Base-by-base conservation (phyloP, 1,140 invertebrate species). In the Drepana arcuata region DNA sequence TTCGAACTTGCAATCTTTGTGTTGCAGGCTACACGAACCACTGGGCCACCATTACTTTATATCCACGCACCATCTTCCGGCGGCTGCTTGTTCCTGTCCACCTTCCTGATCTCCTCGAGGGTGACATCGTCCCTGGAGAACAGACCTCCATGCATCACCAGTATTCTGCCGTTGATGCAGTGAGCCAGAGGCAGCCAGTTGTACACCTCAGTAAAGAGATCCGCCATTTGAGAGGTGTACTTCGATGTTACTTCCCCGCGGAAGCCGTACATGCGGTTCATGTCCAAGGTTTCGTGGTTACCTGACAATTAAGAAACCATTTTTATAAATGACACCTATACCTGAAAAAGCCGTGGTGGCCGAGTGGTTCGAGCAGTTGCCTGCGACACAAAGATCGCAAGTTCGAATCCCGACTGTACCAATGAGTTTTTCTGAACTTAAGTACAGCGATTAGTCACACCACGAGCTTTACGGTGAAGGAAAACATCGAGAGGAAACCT, bases 221-320 rank as follows among this genome's bases (percentile, higher is more conserved):
- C 93, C 0, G 94, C 92, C 97, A 99, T 99, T 74, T 96, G 91
- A 10, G 89, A 80, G 1, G 92, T 93, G 77, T 95, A 99, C 83
- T 99, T 99, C 3, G 93, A 89, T 63, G 95, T 96, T 0, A 99
- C 97, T 87, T 99, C 97, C 1, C 97, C 97, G 58, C 97, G 93
- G 86, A 99, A 99, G 11, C 97, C 97, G 81, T 99, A 99, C 92
- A 99, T 98, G 83, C 98, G 95, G 84, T 99, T 99, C 97, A 99
- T 99, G 9, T 93, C 97, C 12, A 92, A 88, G 60, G 95, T 98
- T 73, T 99, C 98, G 77, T 99, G 98, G 81, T 99, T 99, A 16
- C 97, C 95, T 96, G 69, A 7, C 84, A 84, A 54, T 34, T 14
- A 16, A 21, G 7, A 36, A 14, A 37, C 9, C 4, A 4, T 9